phyloP scores from a whole-genome alignment of 2,888 invertebrate genomes.

The Leptinotarsa rubiginosa region DNA sequence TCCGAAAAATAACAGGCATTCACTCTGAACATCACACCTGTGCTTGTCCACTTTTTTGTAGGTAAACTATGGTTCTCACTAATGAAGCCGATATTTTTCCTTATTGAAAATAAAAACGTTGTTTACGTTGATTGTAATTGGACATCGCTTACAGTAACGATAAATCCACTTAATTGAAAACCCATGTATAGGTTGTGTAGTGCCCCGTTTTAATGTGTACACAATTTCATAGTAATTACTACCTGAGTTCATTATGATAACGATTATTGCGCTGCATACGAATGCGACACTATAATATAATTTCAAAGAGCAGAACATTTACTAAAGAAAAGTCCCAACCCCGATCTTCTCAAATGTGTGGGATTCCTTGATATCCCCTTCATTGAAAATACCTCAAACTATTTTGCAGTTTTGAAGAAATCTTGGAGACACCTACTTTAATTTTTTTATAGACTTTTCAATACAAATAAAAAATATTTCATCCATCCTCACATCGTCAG shows the following conservation, averaged over 20 bases:
- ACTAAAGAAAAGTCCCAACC: too few species aligned
- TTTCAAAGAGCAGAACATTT: not conserved
- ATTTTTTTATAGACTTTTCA: too few species aligned
- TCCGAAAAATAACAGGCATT: not conserved
- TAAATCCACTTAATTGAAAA: slow-evolving; percentile 6
- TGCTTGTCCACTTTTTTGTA: not conserved
- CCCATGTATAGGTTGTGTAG: not conserved
- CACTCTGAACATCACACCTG: not conserved
- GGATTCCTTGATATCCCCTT: too few species aligned
- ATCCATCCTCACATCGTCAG: too few species aligned
- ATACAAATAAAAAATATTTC: too few species aligned
- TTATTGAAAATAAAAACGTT: slow-evolving; percentile 1
- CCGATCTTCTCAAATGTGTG: too few species aligned
- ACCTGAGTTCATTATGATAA: not conserved
- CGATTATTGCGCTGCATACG: not conserved
- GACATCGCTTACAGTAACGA: not conserved
- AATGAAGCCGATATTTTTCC: slow-evolving; percentile 8
- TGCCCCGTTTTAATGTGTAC: not conserved
- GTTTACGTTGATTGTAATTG: slow-evolving; percentile 6
- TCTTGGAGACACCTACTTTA: too few species aligned
- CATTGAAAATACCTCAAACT: too few species aligned
- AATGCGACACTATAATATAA: too few species aligned
- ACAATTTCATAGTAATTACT: not conserved
- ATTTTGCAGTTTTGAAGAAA: too few species aligned
- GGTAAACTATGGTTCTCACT: not conserved